Base-by-base conservation (phyloP, 2,888 invertebrate species). In the Cerceris ruficornis region DNA sequence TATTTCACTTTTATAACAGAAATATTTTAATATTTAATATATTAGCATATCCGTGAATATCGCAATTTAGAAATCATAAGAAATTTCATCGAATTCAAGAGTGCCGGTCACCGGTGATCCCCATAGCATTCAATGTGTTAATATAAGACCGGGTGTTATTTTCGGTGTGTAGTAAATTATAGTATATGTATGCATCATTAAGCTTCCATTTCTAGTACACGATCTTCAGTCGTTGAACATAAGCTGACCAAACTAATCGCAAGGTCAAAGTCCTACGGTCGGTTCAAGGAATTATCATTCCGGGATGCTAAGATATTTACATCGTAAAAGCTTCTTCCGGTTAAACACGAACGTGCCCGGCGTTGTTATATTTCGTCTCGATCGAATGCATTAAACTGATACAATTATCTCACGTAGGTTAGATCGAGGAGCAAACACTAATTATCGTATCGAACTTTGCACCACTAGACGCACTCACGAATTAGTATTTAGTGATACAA, bases 391-490 rank as follows among this genome's bases (percentile, higher is more conserved):
- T 50, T 42, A 43, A n/a, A 43, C 4, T 15, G 75, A 66, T 57
- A 75, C 28, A 52, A 66, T 62, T 74, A 69, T 74, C 76, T 42
- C 41, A 42, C 57, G 62, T 62, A 54, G 66, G 76, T 76, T 75
- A 70, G 76, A 67, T 76, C 76, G 61, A 50, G 28, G 62, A 41
- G 46, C 50, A 69, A 77, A 77, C 68, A 62, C 50, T 14, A 65
- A 69, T 77, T 78, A 78, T 72, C 77, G 64, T 13, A 59, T 41
- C 60, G 76, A 76, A 76, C 76, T 71, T 76, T 76, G 77, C 71
- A 57, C 71, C 60, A 61, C 46, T 46, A 57, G 15, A 49, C 9
- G 28, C 13, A 46, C 49, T 58, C 41, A 14, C 60, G 17, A 15
- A 11, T 41, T 60, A 17, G 15, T 13, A 49, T 8, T 46, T 28